Evolutionary conservation across 2,797 vertebrate genomes (phyloP).

Genomic region (Scomberomorus guttatus): DNA sequence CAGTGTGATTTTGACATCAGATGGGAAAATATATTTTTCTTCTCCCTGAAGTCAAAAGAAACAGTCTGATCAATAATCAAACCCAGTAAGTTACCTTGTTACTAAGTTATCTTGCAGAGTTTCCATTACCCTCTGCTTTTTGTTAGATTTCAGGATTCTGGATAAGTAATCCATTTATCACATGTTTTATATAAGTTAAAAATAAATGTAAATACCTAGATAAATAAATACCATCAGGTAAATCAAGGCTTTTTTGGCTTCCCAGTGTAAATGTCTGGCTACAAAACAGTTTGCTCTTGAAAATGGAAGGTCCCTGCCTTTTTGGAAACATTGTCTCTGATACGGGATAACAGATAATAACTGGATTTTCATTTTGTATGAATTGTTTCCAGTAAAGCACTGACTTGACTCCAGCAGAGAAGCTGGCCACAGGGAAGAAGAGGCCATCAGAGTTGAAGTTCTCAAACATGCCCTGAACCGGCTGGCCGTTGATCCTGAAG

Average conservation of each 20-base stretch:
- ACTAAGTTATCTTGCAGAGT: no score
- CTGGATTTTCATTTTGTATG: neutral
- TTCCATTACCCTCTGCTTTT: no score
- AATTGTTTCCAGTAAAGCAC: conserved; percentile 60
- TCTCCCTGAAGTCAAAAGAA: neutral
- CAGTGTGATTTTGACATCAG: neutral
- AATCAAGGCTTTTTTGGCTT: neutral
- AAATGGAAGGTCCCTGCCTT: no score
- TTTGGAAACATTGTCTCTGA: no score
- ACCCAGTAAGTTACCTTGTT: neutral
- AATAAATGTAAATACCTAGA: no score
- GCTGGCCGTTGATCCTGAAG: conserved; percentile 97
- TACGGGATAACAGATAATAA: neutral
- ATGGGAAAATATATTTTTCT: neutral
- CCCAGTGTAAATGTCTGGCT: neutral
- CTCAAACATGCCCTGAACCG: conserved; percentile 98
- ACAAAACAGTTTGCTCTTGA: no score
- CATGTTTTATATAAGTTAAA: no score
- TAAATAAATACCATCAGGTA: no score
- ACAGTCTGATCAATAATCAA: neutral
- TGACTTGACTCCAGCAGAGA: conserved; percentile 97
- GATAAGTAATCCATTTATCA: no score
- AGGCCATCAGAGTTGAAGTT: conserved; percentile 97
- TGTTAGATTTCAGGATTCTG: no score
- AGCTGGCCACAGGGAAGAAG: conserved; percentile 96